Conservation (phyloP, 2,113 vertebrate species). For the Siphamia tubifer region DNA sequence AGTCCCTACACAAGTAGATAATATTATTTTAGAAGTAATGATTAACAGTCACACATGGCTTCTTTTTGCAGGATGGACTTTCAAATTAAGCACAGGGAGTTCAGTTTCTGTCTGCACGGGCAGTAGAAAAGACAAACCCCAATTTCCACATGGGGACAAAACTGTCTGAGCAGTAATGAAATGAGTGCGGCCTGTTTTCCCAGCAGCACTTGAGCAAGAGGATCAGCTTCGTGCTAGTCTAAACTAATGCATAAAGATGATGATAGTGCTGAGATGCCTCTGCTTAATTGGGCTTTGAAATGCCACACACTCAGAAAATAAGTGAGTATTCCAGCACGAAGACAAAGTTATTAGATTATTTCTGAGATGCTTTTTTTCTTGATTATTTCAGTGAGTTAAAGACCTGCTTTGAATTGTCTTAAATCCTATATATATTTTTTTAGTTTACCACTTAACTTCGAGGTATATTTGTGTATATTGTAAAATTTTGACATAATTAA, state of each 20-base stretch:
- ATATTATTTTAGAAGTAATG: neutral
- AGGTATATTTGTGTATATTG: neutral
- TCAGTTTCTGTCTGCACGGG: conserved; percentile 13
- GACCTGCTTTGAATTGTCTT: neutral
- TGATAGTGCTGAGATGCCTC: conserved; percentile 2
- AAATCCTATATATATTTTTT: neutral
- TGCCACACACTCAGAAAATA: conserved; percentile 14
- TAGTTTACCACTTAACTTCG: neutral
- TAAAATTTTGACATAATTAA: neutral
- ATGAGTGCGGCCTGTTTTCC: conserved; percentile 45
- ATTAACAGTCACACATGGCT: neutral
- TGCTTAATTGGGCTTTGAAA: conserved; percentile 54
- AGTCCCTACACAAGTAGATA: neutral
- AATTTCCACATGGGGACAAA: conserved; percentile 5
- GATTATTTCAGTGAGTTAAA: neutral
- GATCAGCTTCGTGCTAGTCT: conserved; percentile 28
- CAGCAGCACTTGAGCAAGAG: conserved; percentile 46
- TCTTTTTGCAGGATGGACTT: conserved; percentile 12
- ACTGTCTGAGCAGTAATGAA: conserved; percentile 38
- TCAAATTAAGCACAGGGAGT: conserved; percentile 10
- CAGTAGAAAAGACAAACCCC: conserved; percentile 15
- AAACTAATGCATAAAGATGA: conserved; percentile 62
- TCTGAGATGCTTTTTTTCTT: neutral
- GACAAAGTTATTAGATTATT: conserved; percentile 19
- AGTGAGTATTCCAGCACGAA: conserved; percentile 9